Evolutionary conservation across 2,888 invertebrate species (phyloP), one percentile per base, ranked within the genome.

Genomic region (Gortyna flavago): DNA sequence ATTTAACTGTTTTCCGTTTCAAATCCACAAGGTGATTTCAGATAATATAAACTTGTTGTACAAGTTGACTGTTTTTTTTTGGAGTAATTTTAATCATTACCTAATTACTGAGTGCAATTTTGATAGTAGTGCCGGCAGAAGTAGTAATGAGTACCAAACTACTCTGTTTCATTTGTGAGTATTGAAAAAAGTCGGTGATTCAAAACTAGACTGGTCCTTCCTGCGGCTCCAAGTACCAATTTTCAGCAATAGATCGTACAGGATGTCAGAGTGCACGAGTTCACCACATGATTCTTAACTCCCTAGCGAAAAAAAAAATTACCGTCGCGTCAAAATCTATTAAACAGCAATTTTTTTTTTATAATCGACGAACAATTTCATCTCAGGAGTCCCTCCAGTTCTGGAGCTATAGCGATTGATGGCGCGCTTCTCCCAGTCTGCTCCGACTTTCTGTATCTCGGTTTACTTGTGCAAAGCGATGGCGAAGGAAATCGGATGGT

Each of bases 61-160:
- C 25, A 59, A 57, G 25, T 9, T 41, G 13, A 16, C 7, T 64
- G 67, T 80, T 64, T 83, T 64, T 83, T 57, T 44, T 18, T 69
- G 3, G 18, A 18, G 16, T 59, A 18, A 48, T 54, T 77, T 76
- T 1, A 1, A 1, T n/a, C 8, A 76, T 61, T 1, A 54, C 25
- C 16, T 29, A n/a, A 2, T 32, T 38, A 44, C 18, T 38, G 2
- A 25, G 2, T 25, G 5, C 0, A 18, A 54, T 54, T 18, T 29
- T 35, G 16, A 67, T 38, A 38, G n/a, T 29, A 38, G 21, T 25
- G 2, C 51, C 35, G 0, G 5, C 1, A 21, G 66, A 9, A 48
- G 9, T 67, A 32, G 16, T 9, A 21, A 38, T 29, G 59, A 7
- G 29, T 44, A 59, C 32, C 2, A 29, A 59, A 44, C 16, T 21